phyloP scores from a whole-genome alignment of 2,113 vertebrate genomes.

The Pristiophorus japonicus region DNA sequence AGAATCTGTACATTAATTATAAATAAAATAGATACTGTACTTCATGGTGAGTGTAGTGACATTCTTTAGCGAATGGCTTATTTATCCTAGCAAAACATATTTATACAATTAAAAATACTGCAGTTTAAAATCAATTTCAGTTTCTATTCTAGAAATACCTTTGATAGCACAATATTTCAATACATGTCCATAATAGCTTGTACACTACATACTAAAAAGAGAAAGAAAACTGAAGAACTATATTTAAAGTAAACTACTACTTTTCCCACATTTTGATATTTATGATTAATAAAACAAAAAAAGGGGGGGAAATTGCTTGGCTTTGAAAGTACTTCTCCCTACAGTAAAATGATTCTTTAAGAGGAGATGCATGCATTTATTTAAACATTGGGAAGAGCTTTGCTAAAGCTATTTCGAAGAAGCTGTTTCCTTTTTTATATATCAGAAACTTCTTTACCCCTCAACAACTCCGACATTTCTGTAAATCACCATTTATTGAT shows the following conservation, averaged over 20 bases:
- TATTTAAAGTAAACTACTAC: neutral
- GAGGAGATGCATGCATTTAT: neutral
- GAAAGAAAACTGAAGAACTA: neutral
- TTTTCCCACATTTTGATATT: neutral
- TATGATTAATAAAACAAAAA: neutral
- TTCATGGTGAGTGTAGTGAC: neutral
- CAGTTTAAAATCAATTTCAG: neutral
- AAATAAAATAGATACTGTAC: neutral
- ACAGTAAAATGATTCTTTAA: neutral
- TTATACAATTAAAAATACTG: neutral
- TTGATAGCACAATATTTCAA: neutral
- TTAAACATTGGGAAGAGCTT: neutral
- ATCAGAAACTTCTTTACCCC: neutral
- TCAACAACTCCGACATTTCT: neutral
- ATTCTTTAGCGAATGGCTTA: neutral
- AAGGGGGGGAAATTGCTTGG: neutral
- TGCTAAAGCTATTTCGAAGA: neutral
- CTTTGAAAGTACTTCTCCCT: neutral
- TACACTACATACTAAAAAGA: neutral
- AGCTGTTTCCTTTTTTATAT: neutral
- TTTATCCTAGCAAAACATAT: neutral
- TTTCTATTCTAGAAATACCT: neutral
- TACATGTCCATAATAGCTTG: neutral
- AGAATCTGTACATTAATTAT: neutral
- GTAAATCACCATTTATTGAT: neutral